Base-by-base conservation (phyloP, 2,888 invertebrate genomes). In the Zelleria hepariella region DNA sequence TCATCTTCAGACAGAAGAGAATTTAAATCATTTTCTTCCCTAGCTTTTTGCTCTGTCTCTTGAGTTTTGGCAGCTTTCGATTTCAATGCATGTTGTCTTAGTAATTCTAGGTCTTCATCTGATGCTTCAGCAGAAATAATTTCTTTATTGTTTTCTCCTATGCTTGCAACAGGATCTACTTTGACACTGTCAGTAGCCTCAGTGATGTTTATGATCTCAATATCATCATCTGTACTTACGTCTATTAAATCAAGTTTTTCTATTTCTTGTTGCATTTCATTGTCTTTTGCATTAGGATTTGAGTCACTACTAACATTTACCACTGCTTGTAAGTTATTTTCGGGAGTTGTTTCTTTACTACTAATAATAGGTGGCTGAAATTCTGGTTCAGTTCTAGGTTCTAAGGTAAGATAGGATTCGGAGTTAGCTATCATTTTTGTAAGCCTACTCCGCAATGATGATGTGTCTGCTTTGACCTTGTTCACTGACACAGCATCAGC, bases 401-500 rank as follows among this genome's bases (percentile, higher is more conserved):
- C 32, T 42, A 42, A 42, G 1, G 15, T 42, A 15, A 42, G 10
- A 4, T 42, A 42, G 32, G 32, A 42, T 42, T 42, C 32, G 2
- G 32, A 42, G 32, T 42, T 42, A 3, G 32, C 32, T 47, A 86
- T 69, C 87, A 88, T 87, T 68, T 80, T 83, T 59, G 80, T 77
- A 2, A 88, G 66, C 67, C 87, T 77, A 58, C 82, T 86, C 58
- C 87, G 71, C 15, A 85, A 78, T 57, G 81, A 70, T 15, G 75
- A 51, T 5, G 42, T 78, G 64, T 86, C 84, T 68, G 69, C 74
- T 67, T 77, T 82, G 6, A 63, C 62, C 63, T 72, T 80, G 62
- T 74, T 75, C n/a, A 90, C 80, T 52, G 79, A 73, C 47, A 91
- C 88, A 58, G 91, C 91, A 72, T 91, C 81, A 63, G 89, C 90